Evolutionary conservation across 92 coral and sea anemone species (phyloP), one percentile per base, ranked within the genome.

Genomic region (Galaxea fascicularis): DNA sequence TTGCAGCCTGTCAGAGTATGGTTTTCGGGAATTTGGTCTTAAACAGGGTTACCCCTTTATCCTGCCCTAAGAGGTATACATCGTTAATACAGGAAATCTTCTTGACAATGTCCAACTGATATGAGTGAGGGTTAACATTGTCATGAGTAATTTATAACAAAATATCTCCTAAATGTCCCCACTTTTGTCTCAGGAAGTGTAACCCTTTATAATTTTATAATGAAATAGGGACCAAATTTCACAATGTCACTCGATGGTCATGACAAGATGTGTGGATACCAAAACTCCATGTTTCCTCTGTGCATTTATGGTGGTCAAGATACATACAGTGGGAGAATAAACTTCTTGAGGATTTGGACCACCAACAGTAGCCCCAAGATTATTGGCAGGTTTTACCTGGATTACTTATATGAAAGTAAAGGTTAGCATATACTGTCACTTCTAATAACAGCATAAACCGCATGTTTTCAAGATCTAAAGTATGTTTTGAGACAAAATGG

Each of bases 181-280:
- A 47, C 59, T 51, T 74, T 74, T 65, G 30, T 65, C 30, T 10
- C 71, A 65, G 30, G 71, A 65, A 65, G 71, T 65, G 71, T 27
- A 20, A 20, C 46, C 18, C 71, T 65, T 21, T 65, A 22, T 20
- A 22, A 65, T 26, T 65, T 74, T 51, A 74, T 51, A 74, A 9
- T 74, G 79, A 74, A 51, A 51, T 74, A 88, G 85, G 85, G 89
- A 27, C 70, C 89, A 18, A 74, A 89, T 63, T 75, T 46, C 31
- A 92, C 93, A 46, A 63, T 89, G 90, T 89, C 89, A 26, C 78
- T 83, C 11, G 89, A 91, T 67, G 95, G 93, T 65, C 93, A 93
- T 70, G 91, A 92, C 78, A 93, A 93, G 77, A 54, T 87, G 78
- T 93, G 96, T 69, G 96, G 93, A 26, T 90, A 83, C 78, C 96